phyloP scores from a whole-genome alignment of 2,113 vertebrate species.

The Corydoras maculifer region DNA sequence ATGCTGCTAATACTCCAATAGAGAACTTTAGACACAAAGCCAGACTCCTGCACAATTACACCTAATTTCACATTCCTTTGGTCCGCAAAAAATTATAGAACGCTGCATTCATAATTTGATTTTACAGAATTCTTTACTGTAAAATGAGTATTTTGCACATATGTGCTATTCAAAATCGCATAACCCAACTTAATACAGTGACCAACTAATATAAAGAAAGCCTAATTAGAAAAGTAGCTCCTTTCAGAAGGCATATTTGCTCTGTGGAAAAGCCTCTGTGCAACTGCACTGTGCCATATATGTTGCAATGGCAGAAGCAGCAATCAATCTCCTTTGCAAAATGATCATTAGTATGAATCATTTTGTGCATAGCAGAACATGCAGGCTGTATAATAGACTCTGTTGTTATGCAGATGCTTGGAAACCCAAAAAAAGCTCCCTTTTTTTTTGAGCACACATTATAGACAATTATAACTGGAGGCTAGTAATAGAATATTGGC shows the following conservation, averaged over 20 bases:
- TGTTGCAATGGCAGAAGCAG: neutral
- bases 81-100: slow-evolving; percentile 18
- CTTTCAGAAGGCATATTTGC: neutral
- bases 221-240: neutral
- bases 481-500: too few species aligned
- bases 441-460: too few species aligned
- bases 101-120: neutral
- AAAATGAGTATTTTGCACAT: neutral
- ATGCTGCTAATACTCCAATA: neutral
- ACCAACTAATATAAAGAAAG: neutral
- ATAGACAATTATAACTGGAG: too few species aligned
- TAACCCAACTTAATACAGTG: neutral
- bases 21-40: neutral
- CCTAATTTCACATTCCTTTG: neutral
- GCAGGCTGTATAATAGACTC: slow-evolving; percentile 1
- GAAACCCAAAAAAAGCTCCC: too few species aligned
- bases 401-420: too few species aligned
- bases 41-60: slow-evolving; percentile 11
- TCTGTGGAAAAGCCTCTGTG: neutral
- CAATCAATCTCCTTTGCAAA: slow-evolving; percentile 11
- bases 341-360: slow-evolving; percentile 27
- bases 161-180: neutral
- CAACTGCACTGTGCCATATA: neutral
- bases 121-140: neutral
- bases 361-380: neutral